Percentiles rank a stretch among this genome's conserved stretches.
phyloP scores from a whole-genome alignment of 2,888 invertebrate genomes.

The Ypsolopha sequella region DNA sequence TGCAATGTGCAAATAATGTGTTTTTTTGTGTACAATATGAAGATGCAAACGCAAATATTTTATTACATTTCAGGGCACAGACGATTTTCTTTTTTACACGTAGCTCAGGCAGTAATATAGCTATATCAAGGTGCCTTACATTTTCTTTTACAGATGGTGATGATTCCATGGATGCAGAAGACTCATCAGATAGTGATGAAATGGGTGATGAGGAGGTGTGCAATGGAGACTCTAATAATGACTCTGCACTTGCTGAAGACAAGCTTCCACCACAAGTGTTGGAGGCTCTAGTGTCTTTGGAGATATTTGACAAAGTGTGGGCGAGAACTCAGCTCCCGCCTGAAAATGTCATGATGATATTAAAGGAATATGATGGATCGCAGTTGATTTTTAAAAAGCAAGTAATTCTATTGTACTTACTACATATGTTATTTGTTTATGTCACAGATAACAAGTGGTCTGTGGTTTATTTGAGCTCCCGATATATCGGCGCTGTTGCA shows the following conservation, averaged over 20 bases:
- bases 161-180: constrained; percentile 33
- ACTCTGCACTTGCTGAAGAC: constrained; percentile 45
- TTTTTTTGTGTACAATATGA: too few relatives aligned
- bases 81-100: too few relatives aligned
- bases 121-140: too few relatives aligned
- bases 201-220: constrained; percentile 53
- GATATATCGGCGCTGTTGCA: too few relatives aligned
- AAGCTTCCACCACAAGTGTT: constrained; percentile 69
- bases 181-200: constrained; percentile 30
- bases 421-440: neutral
- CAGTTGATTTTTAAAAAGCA: constrained; percentile 62
- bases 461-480: too few relatives aligned
- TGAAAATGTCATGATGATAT: constrained; percentile 64
- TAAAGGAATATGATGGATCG: constrained; percentile 63
- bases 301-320: constrained; percentile 73
- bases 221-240: constrained; percentile 50
- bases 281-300: constrained; percentile 71
- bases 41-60: too few relatives aligned
- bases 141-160: neutral
- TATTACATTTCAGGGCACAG: too few relatives aligned
- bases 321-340: constrained; percentile 62
- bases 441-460: too few relatives aligned
- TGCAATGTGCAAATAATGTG: too few relatives aligned
- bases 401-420: constrained; percentile 3
- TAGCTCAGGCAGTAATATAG: too few relatives aligned